Conservation (phyloP, 2,888 invertebrate genomes). For the Yponomeuta evonymella region DNA sequence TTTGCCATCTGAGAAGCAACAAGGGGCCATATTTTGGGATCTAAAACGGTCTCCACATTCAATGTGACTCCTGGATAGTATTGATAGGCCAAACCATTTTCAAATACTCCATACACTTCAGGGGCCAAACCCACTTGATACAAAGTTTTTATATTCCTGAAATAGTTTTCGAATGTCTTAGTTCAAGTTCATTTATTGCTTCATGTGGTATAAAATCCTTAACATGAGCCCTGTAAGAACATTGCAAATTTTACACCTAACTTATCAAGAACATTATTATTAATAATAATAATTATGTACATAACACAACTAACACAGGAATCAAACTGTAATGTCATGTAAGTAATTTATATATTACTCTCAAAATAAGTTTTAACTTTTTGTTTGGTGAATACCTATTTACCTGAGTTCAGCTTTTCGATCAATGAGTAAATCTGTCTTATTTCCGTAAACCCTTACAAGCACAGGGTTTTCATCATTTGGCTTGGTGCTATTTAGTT, state of each 20-base stretch:
- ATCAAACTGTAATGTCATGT: no score
- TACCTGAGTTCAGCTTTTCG: slow-evolving; percentile 87
- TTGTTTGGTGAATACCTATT: slow-evolving; percentile 24
- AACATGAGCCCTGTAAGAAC: neutral
- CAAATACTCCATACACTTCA: slow-evolving; percentile 91
- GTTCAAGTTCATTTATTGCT: neutral
- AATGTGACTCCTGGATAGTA: slow-evolving; percentile 89
- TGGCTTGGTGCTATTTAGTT: slow-evolving; percentile 45
- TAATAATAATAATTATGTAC: neutral
- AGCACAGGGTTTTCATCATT: slow-evolving; percentile 81
- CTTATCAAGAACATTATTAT: slow-evolving; percentile 7
- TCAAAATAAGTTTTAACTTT: neutral
- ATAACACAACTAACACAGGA: neutral
- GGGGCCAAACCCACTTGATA: slow-evolving; percentile 88
- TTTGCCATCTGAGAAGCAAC: slow-evolving; percentile 90
- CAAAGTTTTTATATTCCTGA: slow-evolving; percentile 60
- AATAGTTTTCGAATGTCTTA: slow-evolving; percentile 6
- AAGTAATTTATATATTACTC: neutral
- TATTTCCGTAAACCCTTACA: slow-evolving; percentile 93
- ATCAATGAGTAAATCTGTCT: slow-evolving; percentile 95
- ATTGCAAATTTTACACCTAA: neutral
- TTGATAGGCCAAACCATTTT: slow-evolving; percentile 95
- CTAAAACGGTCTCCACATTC: slow-evolving; percentile 77
- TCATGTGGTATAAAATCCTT: neutral
- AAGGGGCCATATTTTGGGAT: slow-evolving; percentile 81